phyloP scores from a whole-genome alignment of 2,113 vertebrate species.

The Tenebrosternarchus preto region DNA sequence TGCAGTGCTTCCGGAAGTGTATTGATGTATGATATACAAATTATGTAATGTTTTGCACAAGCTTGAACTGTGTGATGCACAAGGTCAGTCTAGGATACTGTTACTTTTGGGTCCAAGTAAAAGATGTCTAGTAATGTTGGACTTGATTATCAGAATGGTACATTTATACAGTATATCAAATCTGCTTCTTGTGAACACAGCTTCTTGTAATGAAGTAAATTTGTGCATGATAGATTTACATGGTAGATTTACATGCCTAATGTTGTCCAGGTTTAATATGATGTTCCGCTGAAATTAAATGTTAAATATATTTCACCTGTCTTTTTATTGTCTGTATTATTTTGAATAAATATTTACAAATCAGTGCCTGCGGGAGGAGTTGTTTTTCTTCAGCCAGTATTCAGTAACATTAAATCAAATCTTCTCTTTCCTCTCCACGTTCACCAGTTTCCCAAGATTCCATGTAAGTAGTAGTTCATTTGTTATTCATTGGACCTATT shows the following conservation, averaged over 20 bases:
- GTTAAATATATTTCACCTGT: conserved; percentile 44
- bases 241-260: background rate
- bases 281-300: conserved; percentile 28
- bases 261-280: conserved; percentile 35
- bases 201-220: background rate
- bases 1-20: too few species aligned
- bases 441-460: too few species aligned
- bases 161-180: background rate
- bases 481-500: too few species aligned
- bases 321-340: conserved; percentile 71
- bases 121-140: background rate
- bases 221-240: background rate
- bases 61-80: background rate
- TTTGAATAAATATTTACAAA: conserved; percentile 76
- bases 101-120: background rate
- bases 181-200: background rate
- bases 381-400: background rate
- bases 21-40: too few species aligned
- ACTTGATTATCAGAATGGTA: background rate
- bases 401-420: background rate
- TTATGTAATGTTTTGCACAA: background rate
- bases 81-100: background rate
- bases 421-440: too few species aligned
- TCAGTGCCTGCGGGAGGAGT: background rate
- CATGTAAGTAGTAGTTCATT: too few species aligned